Evolutionary conservation across 2,888 invertebrate species (phyloP), one percentile per base, ranked within the genome.

Genomic region (Ophion ellenae): DNA sequence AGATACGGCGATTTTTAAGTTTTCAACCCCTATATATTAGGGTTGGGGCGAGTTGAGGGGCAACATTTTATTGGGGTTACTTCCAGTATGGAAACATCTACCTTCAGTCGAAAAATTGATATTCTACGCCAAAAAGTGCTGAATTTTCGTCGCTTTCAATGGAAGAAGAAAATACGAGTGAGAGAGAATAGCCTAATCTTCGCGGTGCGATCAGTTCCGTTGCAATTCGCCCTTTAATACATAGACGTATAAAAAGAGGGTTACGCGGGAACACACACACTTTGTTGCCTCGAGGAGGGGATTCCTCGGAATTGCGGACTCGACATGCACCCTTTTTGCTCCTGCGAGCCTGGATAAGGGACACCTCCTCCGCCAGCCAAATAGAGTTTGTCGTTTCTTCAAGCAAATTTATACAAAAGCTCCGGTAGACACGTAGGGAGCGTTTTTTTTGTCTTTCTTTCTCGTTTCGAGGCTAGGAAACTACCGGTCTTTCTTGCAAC

Each of bases 401-500:
- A 67, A 40, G 70, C 66, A 59, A 74, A 81, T 57, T 45, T 71
- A 66, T 20, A 63, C 32, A 32, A 9, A 32, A 73, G 45, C 63
- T 77, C 10, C 14, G 36, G 76, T 57, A 74, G 57, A 45, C 20
- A 64, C 28, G 61, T 61, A 47, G 47, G 10, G 47, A 47, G 14
- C 14, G 11, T 45, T 69, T 64, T 77, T 77, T 40, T 81, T 32
- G 32, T 32, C 32, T 32, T 67, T 47, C 32, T 73, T 36, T 80
- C 64, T 74, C 63, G 20, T 64, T 69, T 69, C 75, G 59, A 6
- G 61, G 74, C 71, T 69, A 59, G 83, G 10, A 81, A 80, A 82
- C 69, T 83, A 59, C 67, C 61, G 73, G 77, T 81, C 81, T 81
- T 75, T 71, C 81, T 81, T 73, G 81, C 84, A 84, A 84, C 77